phyloP scores from a whole-genome alignment of 2,113 vertebrate species.

The Cavia porcellus region DNA sequence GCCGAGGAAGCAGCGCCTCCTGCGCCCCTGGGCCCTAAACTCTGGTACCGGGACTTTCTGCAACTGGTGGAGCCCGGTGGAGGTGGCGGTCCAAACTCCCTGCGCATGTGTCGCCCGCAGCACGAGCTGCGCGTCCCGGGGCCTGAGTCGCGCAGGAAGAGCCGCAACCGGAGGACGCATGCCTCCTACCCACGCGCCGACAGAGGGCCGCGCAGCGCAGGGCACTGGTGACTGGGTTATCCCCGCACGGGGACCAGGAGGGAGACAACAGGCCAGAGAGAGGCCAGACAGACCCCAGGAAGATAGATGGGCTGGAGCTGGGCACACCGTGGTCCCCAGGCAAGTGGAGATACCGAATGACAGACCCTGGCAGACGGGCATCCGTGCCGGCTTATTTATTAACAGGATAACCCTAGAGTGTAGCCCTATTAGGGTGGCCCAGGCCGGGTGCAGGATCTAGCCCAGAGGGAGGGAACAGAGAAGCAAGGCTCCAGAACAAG shows the following conservation, averaged over 20 bases:
- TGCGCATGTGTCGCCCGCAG: slow-evolving; percentile 93
- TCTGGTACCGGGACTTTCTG: slow-evolving; percentile 98
- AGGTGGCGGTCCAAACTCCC: slow-evolving; percentile 77
- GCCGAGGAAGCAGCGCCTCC: slow-evolving; percentile 69
- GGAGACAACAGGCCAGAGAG: slow-evolving; percentile 5
- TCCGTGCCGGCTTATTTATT: slow-evolving; percentile 86
- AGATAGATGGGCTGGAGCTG: neutral
- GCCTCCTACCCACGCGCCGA: slow-evolving; percentile 89
- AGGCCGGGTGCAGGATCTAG: neutral
- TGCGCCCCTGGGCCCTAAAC: slow-evolving; percentile 87
- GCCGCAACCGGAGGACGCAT: slow-evolving; percentile 94
- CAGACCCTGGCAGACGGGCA: slow-evolving; percentile 61
- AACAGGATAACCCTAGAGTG: slow-evolving; percentile 86
- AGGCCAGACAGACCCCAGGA: neutral
- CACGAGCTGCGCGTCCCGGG: slow-evolving; percentile 66
- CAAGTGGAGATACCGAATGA: neutral
- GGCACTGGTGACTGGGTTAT: slow-evolving; percentile 85
- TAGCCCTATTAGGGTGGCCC: slow-evolving; percentile 60
- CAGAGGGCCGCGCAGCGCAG: slow-evolving; percentile 92
- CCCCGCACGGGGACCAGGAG: slow-evolving; percentile 19
- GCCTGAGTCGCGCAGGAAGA: slow-evolving; percentile 90
- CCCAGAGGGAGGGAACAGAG: neutral
- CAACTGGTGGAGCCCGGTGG: slow-evolving; percentile 95
- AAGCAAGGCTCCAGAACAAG: neutral
- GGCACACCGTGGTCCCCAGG: neutral